phyloP scores from a whole-genome alignment of 1,140 invertebrate species.

The Gyrodactylus salaris region DNA sequence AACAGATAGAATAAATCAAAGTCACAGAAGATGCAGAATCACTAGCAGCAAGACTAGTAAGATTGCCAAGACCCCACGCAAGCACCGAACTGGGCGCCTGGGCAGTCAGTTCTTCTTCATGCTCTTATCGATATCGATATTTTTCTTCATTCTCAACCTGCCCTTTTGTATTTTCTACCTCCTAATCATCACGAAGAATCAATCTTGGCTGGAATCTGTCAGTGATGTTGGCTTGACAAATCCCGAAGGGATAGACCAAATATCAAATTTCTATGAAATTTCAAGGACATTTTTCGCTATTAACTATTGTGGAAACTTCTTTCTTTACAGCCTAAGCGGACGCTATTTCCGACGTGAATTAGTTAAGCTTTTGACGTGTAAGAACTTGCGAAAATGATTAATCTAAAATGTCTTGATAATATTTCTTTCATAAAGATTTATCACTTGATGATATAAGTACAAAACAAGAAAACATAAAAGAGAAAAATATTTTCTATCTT shows the following conservation, averaged over 20 bases:
- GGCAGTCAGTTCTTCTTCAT: constrained; percentile 11
- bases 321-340: constrained; percentile 15
- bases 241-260: not conserved
- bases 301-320: constrained; percentile 17
- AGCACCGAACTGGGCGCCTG: not conserved
- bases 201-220: not conserved
- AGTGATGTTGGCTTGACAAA: not conserved
- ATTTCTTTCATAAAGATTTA: no score
- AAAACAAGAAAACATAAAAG: no score
- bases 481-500: not conserved
- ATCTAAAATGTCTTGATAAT: not conserved
- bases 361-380: not conserved
- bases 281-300: constrained; percentile 14
- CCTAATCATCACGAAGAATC: not conserved
- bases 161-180: constrained; percentile 12
- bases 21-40: no score
- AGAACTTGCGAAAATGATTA: not conserved
- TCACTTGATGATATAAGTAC: not conserved
- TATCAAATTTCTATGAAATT: constrained; percentile 11
- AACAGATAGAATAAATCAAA: no score
- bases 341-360: constrained; percentile 13
- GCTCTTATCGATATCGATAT: constrained; percentile 13
- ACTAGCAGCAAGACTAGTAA: not conserved
- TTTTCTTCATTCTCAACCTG: constrained; percentile 10
- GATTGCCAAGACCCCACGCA: not conserved